Evolutionary conservation across 2,888 invertebrate species (phyloP).

Genomic region (Yponomeuta cagnagella): DNA sequence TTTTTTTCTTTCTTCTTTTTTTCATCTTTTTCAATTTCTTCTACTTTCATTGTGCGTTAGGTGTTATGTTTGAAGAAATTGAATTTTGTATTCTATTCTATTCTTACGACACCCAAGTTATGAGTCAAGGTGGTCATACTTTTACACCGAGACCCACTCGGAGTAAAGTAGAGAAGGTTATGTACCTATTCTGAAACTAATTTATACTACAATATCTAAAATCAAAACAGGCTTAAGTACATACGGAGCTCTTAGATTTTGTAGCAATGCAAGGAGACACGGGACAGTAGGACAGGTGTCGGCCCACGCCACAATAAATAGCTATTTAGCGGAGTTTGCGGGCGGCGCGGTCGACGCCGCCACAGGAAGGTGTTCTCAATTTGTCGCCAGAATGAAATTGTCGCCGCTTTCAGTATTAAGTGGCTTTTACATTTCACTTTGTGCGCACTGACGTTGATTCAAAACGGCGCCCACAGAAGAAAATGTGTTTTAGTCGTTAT

Average conservation of each 20-base stretch:
- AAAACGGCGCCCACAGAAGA: background rate
- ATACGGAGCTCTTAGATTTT: background rate
- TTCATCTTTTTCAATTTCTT: too few relatives aligned
- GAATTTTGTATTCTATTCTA: too few relatives aligned
- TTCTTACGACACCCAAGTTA: too few relatives aligned
- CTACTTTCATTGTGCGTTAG: too few relatives aligned
- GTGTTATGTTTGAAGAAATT: too few relatives aligned
- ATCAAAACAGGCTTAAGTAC: background rate
- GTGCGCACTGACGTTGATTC: conserved; percentile 27
- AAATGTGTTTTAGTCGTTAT: too few relatives aligned
- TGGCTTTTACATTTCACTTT: conserved; percentile 69
- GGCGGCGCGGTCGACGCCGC: conserved; percentile 40
- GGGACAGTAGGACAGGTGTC: conserved; percentile 57
- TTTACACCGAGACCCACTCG: too few relatives aligned
- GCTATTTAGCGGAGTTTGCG: conserved; percentile 53
- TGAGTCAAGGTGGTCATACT: too few relatives aligned
- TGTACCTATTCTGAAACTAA: too few relatives aligned
- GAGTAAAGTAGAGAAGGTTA: too few relatives aligned
- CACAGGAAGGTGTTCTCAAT: conserved; percentile 64
- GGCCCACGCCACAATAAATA: conserved; percentile 61
- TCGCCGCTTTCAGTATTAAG: conserved; percentile 66
- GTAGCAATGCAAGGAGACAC: conserved; percentile 2
- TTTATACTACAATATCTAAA: background rate
- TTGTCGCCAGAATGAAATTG: conserved; percentile 70
- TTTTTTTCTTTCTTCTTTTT: too few relatives aligned